phyloP scores from a whole-genome alignment of 1,140 invertebrate species.

The Melitaea cinxia region DNA sequence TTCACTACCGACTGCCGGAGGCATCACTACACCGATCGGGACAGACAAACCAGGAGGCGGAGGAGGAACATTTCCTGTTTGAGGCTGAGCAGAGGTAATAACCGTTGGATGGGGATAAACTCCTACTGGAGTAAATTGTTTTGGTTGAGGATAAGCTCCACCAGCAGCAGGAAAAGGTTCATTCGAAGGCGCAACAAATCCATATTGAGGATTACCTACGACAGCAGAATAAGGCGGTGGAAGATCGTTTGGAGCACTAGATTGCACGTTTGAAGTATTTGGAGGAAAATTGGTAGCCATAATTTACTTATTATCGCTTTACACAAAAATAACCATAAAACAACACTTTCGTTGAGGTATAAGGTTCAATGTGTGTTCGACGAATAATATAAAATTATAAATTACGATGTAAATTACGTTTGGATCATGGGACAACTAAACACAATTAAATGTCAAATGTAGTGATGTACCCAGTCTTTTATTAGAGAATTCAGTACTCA shows the following conservation, averaged over 20 bases:
- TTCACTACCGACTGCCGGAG: constrained; percentile 65
- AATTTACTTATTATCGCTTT: constrained; percentile 4
- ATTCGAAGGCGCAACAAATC: constrained; percentile 55
- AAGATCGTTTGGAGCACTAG: constrained; percentile 60
- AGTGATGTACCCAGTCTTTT: no score
- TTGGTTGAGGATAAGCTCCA: constrained; percentile 48
- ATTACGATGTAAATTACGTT: no score
- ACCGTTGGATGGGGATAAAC: constrained; percentile 66
- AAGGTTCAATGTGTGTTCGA: not conserved
- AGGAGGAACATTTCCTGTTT: constrained; percentile 45
- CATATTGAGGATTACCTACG: constrained; percentile 69
- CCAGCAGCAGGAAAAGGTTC: constrained; percentile 35
- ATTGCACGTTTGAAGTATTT: constrained; percentile 37
- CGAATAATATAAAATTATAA: not conserved
- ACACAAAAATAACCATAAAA: not conserved
- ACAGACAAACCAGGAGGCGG: constrained; percentile 51
- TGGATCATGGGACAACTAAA: no score
- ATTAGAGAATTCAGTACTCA: no score
- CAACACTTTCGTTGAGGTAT: not conserved
- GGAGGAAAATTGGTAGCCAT: constrained; percentile 29
- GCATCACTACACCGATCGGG: constrained; percentile 64
- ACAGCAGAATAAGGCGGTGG: constrained; percentile 73
- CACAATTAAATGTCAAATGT: no score
- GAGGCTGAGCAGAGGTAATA: constrained; percentile 54
- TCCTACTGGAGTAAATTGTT: constrained; percentile 61